Evolutionary conservation across 2,888 invertebrate genomes (phyloP).

Genomic region (Adineta ricciae): DNA sequence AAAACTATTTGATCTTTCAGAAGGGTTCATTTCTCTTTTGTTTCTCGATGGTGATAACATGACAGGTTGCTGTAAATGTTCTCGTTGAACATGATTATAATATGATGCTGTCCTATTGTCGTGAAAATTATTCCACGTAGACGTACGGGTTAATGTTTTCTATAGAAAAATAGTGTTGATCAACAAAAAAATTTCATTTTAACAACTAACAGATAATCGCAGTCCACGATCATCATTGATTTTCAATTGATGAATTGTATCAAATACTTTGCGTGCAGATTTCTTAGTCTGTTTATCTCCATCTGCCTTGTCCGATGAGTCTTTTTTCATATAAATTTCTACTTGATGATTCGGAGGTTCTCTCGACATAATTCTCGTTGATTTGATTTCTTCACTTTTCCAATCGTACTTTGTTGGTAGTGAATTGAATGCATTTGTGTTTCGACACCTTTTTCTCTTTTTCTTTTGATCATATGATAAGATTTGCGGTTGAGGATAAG

Average conservation of each 20-base stretch:
- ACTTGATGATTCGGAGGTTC: background rate
- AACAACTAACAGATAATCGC: no score
- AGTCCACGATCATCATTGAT: background rate
- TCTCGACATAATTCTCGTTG: background rate
- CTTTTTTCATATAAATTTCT: background rate
- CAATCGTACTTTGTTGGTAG: background rate
- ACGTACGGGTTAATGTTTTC: background rate
- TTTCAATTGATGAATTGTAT: background rate
- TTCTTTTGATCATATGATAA: background rate
- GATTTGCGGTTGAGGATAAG: background rate
- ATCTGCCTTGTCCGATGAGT: background rate
- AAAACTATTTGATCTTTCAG: background rate
- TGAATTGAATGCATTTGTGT: background rate
- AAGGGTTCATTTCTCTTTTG: background rate
- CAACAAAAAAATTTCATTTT: background rate
- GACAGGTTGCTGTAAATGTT: background rate
- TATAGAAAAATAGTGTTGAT: background rate
- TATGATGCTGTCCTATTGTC: background rate
- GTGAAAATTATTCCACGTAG: background rate
- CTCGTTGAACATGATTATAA: background rate
- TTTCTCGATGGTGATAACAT: background rate
- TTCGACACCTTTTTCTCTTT: background rate
- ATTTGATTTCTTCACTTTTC: background rate
- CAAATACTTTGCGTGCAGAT: background rate
- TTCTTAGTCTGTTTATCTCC: background rate